Evolutionary conservation across 23 tunicate species (phyloP).

Genomic region (Halocynthia roretzi): DNA sequence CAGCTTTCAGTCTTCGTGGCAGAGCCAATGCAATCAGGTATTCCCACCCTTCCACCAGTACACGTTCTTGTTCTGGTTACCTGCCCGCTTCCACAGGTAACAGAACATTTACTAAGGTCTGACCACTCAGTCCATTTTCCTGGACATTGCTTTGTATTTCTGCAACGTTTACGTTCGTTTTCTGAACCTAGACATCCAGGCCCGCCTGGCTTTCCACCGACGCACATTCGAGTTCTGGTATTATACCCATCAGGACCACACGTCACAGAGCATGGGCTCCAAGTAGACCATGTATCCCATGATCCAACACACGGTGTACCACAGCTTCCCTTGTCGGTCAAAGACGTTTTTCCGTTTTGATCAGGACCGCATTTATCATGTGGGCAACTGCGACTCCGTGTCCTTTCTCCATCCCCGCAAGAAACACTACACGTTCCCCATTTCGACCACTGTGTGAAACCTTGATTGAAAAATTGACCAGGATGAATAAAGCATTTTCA

Average conservation of each 20-base stretch:
- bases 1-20: not conserved
- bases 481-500: no score
- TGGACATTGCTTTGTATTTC: not conserved
- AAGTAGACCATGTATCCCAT: constrained; percentile 14
- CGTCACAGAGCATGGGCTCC: not conserved
- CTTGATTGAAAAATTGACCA: not conserved
- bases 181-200: not conserved
- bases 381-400: constrained; percentile 28
- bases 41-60: not conserved
- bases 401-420: constrained; percentile 30
- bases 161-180: not conserved
- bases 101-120: constrained; percentile 2
- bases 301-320: not conserved
- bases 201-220: not conserved
- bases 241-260: constrained; percentile 11
- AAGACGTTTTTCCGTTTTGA: constrained; percentile 1
- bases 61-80: not conserved
- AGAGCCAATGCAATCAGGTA: not conserved
- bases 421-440: constrained; percentile 26
- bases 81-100: not conserved
- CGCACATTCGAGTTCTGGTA: constrained; percentile 3
- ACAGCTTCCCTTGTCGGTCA: not conserved
- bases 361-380: constrained; percentile 7
- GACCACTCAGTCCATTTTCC: constrained; percentile 8
- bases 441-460: constrained; percentile 29